Percentiles rank a stretch among this genome's conserved stretches.
These are phyloP conservation scores for Noctilio leporinus DNA, from an alignment of 2,113 vertebrate genomes.

Conservation along the genomic window DNA sequence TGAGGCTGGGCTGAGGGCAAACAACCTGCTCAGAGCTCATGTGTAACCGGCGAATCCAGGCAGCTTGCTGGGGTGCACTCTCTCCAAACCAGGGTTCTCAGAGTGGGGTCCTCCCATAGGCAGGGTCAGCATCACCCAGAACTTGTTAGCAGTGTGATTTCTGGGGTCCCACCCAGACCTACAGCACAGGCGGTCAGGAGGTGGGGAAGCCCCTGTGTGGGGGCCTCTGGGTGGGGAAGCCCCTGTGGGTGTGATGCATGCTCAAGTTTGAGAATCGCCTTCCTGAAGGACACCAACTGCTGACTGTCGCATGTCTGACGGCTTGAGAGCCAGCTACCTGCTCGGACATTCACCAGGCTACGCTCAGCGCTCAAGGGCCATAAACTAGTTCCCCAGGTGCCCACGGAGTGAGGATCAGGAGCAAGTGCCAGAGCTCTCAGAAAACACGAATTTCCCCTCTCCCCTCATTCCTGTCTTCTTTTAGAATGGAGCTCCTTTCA, in stretches of 20 bases:
- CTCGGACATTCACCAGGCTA: not conserved
- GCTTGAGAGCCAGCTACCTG: not conserved
- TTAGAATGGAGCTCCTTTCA: not conserved
- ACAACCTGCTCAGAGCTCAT: not conserved
- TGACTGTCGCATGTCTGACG: not conserved
- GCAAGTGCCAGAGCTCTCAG: not conserved
- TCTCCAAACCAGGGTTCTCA: not conserved
- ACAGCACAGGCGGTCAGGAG: not conserved
- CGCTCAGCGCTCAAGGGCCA: not conserved
- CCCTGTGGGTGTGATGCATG: accelerated
- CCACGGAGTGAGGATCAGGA: not conserved
- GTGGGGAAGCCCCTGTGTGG: not conserved
- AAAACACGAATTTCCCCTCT: not conserved
- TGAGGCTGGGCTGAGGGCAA: not conserved
- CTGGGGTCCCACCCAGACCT: not conserved
- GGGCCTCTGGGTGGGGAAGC: no score
- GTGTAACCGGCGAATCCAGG: accelerated
- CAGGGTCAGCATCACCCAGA: not conserved
- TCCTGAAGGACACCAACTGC: not conserved
- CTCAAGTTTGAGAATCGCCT: not conserved
- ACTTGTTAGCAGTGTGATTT: not conserved
- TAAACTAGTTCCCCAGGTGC: not conserved
- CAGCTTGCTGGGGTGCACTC: not conserved
- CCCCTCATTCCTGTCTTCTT: not conserved
- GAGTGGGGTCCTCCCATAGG: no score